A percentile compares a stretch with the other conserved stretches of the same genome.
These are phyloP conservation scores for Papilio helenus DNA, from an alignment of 1,140 invertebrate genomes.

Conservation along the genomic window DNA sequence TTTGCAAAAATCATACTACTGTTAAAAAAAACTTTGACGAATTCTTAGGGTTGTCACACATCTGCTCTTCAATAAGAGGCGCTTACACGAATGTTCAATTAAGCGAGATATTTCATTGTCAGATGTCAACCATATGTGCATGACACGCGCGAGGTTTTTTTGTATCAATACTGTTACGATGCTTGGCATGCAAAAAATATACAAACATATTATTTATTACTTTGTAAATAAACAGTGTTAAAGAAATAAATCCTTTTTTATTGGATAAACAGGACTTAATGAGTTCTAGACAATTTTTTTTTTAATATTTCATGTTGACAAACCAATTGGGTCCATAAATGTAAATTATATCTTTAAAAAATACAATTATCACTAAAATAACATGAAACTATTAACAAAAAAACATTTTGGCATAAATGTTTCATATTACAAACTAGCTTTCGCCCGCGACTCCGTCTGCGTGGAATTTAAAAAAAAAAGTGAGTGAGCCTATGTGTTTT, in stretches of 20 bases:
- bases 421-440: too few species aligned
- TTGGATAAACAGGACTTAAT: too few species aligned
- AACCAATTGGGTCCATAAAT: too few species aligned
- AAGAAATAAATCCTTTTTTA: background rate
- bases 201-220: background rate
- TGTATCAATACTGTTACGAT: background rate
- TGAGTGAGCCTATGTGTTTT: too few species aligned
- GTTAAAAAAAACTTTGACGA: background rate
- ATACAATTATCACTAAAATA: too few species aligned
- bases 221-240: background rate
- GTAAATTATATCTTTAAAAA: too few species aligned
- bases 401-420: too few species aligned
- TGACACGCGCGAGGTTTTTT: constrained; percentile 42
- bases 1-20: background rate
- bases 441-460: too few species aligned
- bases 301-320: too few species aligned
- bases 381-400: too few species aligned
- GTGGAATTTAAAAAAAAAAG: too few species aligned
- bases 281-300: too few species aligned
- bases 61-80: constrained; percentile 34
- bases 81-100: constrained; percentile 57
- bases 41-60: constrained; percentile 15
- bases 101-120: constrained; percentile 42
- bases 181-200: constrained; percentile 12
- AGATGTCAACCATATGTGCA: constrained; percentile 50